Evolutionary conservation across 2,888 invertebrate genomes (phyloP), one percentile per base, ranked within the genome.

Genomic region (Alsophila aescularia): DNA sequence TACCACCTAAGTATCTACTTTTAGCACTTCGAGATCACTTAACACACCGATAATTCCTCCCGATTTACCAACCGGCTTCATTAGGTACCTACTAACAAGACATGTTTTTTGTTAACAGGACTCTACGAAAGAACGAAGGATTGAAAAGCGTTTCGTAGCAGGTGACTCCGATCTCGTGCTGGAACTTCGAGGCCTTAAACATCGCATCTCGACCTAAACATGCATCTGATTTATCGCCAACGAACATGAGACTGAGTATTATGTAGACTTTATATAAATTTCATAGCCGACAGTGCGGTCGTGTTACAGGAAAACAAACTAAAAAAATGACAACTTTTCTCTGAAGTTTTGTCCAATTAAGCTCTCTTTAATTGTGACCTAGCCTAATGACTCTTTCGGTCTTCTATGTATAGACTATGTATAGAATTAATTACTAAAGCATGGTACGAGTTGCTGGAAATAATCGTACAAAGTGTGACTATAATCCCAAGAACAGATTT

Each of bases 121-220:
- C 58, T 57, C 79, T 24, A 63, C 72, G 37, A 84, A 85, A 59
- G 69, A 71, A 29, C 79, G 89, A 62, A 87, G 92, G 67, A 93
- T 94, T 75, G 92, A 93, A 67, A 95, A 95, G 73, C 91, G 94
- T 52, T 94, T 94, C 75, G 92, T 94, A 40, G 91, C 94, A 0
- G 92, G 91, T 59, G 94, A 95, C 76, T 93, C 93, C 50, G 93
- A 93, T 67, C 85, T 95, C 49, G 94, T 94, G 3, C 85, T 92
- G 36, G 94, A 95, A 80, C 90, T 95, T 47, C 92, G 93, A 64
- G 93, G 93, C 48, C 87, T 95, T 49, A 95, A 94, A 81, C 93
- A 94, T 75, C 89, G 88, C 73, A 91, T 91, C 63, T 81, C 90
- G 43, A 93, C 94, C 76, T 93, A 94, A 93, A 79, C 70, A 66